Evolutionary conservation across 2,113 vertebrate species (phyloP), one percentile per base, ranked within the genome.

Genomic region (Tupaia tana): DNA sequence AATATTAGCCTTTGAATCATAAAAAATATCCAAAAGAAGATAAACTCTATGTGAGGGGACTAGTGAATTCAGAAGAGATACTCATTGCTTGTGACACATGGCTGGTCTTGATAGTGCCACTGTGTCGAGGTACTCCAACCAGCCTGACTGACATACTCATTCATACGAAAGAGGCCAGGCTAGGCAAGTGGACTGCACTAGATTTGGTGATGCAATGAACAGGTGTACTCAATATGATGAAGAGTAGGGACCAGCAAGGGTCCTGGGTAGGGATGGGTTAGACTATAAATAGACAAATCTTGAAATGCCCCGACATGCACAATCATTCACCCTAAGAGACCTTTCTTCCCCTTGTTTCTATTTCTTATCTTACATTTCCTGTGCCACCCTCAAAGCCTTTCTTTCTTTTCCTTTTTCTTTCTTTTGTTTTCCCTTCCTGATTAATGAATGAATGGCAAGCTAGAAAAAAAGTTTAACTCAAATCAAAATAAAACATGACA

Each of bases 141-240:
- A 70, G 2, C 29, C 69, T 52, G 29, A 14, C 13, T 67, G 34
- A n/a, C 43, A 52, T 4, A 64, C 2, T 10, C 29, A 27, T 2
- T 9, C 18, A 5, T 0, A 10, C 24, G 43, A 34, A 16, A 58
- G 11, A 73, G 71, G 69, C 19, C 6, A 3, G 20, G 29, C 6
- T 7, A 10, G 19, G 31, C 16, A 61, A 29, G 34, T 6, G 14
- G 64, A 10, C 24, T 7, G 13, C 0, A 2, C 34, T 31, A 31
- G 5, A 13, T 64, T 25, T 69, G 22, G 22, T 22, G 27, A 59
- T 19, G 5, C 19, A 25, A 59, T 9, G 4, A n/a, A 67, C 27
- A 63, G 69, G 3, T 16, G 9, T 29, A 15, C 13, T 0, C 6
- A 24, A 22, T n/a, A 29, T 16, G 15, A 1, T 8, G 0, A 7